Evolutionary conservation across 2,113 vertebrate genomes (phyloP), one percentile per base, ranked within the genome.

Genomic region (Dicentrarchus labrax): DNA sequence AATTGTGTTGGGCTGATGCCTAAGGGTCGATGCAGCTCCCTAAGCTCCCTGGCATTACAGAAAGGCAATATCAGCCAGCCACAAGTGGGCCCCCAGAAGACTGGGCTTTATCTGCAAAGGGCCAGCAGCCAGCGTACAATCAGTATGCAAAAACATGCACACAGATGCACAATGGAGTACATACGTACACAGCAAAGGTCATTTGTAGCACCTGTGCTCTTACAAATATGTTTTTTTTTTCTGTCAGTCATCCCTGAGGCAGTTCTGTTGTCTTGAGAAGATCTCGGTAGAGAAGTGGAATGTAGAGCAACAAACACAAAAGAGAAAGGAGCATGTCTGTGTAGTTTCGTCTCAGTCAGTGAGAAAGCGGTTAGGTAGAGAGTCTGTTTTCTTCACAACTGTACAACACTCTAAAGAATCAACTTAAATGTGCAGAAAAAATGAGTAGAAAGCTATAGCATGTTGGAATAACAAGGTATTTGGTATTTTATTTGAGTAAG

Each of bases 61-160:
- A 69, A 71, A 92, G 88, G 88, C 91, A 89, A 89, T 94, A 94
- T 94, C 93, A 91, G 88, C 80, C 78, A 0, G 45, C 91, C 60
- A 93, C 94, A 93, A 94, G 92, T 93, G 88, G 88, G 68, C 79
- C 82, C 88, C 86, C 88, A 92, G 76, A 90, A 94, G 88, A 92
- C 85, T 51, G 60, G 72, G 85, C 74, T 92, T 95, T 95, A 95
- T 95, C 94, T 95, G 92, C 89, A 95, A 95, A 95, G 91, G 90
- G 92, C 93, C 94, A 95, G 94, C 88, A 91, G 94, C 89, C 91
- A 89, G 87, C 69, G 69, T 61, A 83, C 82, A 92, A 92, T 92
- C 88, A 86, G 68, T 84, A 93, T 93, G 89, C 85, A 89, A 88
- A 94, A 91, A 75, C 86, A 87, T 76, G 73, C 69, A 36, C 85